These are phyloP conservation scores for Cotesia congregata DNA, from an alignment of 2,888 invertebrate species.

Conservation along the genomic window DNA sequence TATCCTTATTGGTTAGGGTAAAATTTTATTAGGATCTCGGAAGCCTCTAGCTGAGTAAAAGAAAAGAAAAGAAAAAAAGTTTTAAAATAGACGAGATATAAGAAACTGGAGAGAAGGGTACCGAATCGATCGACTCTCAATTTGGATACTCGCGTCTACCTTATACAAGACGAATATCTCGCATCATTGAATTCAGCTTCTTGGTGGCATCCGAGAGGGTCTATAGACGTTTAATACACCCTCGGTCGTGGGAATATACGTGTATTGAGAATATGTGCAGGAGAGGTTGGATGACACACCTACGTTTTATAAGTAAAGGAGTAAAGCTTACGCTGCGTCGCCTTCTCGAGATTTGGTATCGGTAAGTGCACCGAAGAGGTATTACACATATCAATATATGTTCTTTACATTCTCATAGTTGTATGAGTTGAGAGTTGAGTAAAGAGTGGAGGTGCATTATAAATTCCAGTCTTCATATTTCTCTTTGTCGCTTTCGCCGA, in stretches of 20 bases:
- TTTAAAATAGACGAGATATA: slow-evolving; percentile 13
- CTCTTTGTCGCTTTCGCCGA: too few relatives aligned
- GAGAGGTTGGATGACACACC: neutral
- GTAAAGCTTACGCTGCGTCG: neutral
- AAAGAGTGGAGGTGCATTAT: neutral
- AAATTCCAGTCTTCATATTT: neutral
- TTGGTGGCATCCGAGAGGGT: slow-evolving; percentile 25
- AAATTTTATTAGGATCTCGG: slow-evolving; percentile 53
- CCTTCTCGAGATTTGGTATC: slow-evolving; percentile 15
- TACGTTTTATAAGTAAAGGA: neutral
- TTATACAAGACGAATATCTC: slow-evolving; percentile 60
- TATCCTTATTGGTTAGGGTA: slow-evolving; percentile 43
- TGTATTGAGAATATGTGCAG: neutral
- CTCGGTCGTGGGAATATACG: neutral
- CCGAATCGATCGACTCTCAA: slow-evolving; percentile 63
- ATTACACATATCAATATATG: slow-evolving; percentile 14
- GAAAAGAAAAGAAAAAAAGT: slow-evolving; percentile 14
- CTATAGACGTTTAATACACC: slow-evolving; percentile 1
- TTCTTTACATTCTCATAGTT: slow-evolving; percentile 23
- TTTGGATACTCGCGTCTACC: slow-evolving; percentile 59
- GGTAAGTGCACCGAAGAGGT: slow-evolving; percentile 25
- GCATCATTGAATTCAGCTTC: slow-evolving; percentile 51
- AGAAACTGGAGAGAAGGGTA: slow-evolving; percentile 32
- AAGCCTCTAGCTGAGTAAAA: slow-evolving; percentile 36
- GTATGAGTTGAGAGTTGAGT: neutral